Evolutionary conservation across 2,797 vertebrate species (phyloP).

Genomic region (Carcharodon carcharias): DNA sequence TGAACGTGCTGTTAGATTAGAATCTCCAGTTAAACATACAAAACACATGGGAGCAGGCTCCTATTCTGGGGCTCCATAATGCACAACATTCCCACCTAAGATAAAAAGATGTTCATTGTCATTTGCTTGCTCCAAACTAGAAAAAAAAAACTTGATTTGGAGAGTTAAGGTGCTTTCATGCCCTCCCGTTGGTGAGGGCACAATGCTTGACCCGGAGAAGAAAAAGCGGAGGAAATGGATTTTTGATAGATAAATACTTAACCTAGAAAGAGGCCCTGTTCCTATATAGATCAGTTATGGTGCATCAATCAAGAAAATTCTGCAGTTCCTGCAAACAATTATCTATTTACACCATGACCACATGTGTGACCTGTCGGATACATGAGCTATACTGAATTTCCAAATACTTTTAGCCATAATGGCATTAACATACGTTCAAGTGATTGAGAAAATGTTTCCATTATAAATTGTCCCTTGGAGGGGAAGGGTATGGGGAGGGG

Average conservation of each 20-base stretch:
- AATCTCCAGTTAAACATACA: not conserved
- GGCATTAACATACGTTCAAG: not conserved
- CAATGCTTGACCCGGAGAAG: too few species aligned
- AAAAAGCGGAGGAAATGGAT: not conserved
- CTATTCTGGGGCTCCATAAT: not conserved
- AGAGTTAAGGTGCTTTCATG: not conserved
- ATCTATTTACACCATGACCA: not conserved
- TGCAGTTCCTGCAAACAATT: too few species aligned
- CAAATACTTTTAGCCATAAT: not conserved
- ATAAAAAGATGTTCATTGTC: not conserved
- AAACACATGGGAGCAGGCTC: not conserved
- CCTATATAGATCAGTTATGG: not conserved
- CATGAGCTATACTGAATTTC: not conserved
- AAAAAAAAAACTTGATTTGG: not conserved
- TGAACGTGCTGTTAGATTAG: not conserved
- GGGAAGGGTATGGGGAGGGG: not conserved
- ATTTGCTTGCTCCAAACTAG: not conserved
- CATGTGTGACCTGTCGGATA: not conserved
- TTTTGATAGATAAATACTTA: too few species aligned
- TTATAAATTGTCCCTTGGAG: not conserved
- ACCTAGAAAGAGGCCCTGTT: not conserved
- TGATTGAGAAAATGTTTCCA: not conserved
- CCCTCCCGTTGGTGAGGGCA: not conserved
- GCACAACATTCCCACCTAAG: not conserved
- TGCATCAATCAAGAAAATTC: too few species aligned